phyloP scores from a whole-genome alignment of 2,797 vertebrate species.

The Podarcis lilfordi region DNA sequence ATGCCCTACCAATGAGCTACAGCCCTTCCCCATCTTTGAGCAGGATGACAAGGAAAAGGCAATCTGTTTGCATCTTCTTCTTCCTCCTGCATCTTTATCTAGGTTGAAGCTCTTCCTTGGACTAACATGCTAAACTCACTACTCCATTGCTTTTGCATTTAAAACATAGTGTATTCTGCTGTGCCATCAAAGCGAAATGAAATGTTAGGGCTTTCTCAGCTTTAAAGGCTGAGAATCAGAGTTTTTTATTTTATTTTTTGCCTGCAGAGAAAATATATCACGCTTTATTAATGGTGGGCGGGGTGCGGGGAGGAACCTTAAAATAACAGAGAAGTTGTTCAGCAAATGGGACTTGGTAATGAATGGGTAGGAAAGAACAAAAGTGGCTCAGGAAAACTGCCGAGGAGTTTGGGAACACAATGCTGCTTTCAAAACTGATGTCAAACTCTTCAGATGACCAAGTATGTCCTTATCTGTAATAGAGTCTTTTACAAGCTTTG shows the following conservation, averaged over 20 bases:
- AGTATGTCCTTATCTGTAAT: conserved; percentile 67
- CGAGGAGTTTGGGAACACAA: conserved; percentile 69
- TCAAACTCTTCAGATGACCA: conserved; percentile 70
- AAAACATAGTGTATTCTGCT: conserved; percentile 66
- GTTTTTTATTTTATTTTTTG: conserved; percentile 45
- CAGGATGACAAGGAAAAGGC: no score
- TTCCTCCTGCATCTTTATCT: no score
- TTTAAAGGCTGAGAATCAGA: conserved; percentile 76
- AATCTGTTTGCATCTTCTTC: no score
- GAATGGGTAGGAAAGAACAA: conserved; percentile 63
- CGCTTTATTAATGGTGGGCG: conserved; percentile 65
- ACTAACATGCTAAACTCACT: conserved; percentile 59
- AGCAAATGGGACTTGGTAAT: conserved; percentile 62
- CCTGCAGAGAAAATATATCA: conserved; percentile 77
- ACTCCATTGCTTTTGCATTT: conserved; percentile 59
- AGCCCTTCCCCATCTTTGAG: no score
- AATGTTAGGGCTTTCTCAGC: conserved; percentile 62
- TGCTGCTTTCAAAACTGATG: conserved; percentile 73
- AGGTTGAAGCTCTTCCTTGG: no score
- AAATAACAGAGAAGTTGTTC: conserved; percentile 69
- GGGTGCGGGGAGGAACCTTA: conserved; percentile 74
- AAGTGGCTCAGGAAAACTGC: conserved; percentile 38
- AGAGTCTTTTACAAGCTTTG: conserved; percentile 67
- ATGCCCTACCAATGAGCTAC: no score
- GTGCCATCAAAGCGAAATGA: conserved; percentile 69